Evolutionary conservation across 1,140 invertebrate species (phyloP).

Genomic region (Sminthurinus signatus): DNA sequence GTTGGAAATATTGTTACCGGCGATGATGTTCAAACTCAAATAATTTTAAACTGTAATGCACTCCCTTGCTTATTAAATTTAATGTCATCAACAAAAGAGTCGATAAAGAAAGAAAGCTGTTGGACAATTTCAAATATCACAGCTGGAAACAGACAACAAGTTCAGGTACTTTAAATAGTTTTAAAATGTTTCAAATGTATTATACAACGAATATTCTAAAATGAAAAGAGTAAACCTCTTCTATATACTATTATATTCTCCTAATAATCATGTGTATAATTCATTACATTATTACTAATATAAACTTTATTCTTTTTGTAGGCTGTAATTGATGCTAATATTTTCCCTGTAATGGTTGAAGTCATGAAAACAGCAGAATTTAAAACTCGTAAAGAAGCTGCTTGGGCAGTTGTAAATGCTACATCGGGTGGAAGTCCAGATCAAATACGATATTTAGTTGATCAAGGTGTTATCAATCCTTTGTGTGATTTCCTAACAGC

Average conservation of each 20-base stretch:
- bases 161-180: constrained; percentile 55
- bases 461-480: constrained; percentile 77
- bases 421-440: constrained; percentile 90
- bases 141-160: constrained; percentile 89
- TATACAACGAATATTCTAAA: too few relatives aligned
- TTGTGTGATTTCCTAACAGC: constrained; percentile 89
- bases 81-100: constrained; percentile 71
- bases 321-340: constrained; percentile 91
- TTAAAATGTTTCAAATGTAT: too few relatives aligned
- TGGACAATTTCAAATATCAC: constrained; percentile 99
- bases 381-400: constrained; percentile 94
- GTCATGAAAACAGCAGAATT: constrained; percentile 88
- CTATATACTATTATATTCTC: background rate
- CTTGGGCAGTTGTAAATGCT: constrained; percentile 97
- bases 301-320: constrained; percentile 48
- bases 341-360: constrained; percentile 86
- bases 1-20: constrained; percentile 98
- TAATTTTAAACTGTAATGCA: constrained; percentile 84
- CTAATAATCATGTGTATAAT: background rate
- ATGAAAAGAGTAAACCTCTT: too few relatives aligned
- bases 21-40: constrained; percentile 94
- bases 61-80: constrained; percentile 77
- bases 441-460: constrained; percentile 70
- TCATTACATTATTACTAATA: constrained; percentile 4
- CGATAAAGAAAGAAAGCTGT: constrained; percentile 90